Evolutionary conservation across 2,113 vertebrate genomes (phyloP), one percentile per base, ranked within the genome.

Genomic region (Labeo catla): DNA sequence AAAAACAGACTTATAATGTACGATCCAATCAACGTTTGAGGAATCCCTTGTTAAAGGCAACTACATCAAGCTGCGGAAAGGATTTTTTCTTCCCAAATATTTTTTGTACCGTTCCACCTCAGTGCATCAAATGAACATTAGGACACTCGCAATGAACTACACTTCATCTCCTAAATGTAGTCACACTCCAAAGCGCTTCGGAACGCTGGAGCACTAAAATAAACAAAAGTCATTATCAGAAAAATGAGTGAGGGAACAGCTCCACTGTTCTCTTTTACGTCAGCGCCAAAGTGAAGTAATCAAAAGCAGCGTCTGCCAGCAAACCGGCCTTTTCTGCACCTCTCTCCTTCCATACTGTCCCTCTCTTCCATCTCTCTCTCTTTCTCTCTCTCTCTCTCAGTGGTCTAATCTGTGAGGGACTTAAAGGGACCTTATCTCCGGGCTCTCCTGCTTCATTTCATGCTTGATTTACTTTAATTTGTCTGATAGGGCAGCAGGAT

Each of bases 401-500:
- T 74, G 59, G 82, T 87, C 86, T 88, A 89, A 88, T 88, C 87
- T 88, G 88, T 89, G 84, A 89, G 87, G 87, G 87, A 87, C 86
- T 87, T 89, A 86, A 84, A 87, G 86, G 88, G 97, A 97, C 96
- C 97, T 99, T 99, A 99, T 99, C 98, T 99, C 96, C 93, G 94
- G 97, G 98, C 97, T 99, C 98, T 99, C 98, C 98, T 98, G 98
- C 98, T 99, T 99, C 98, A 99, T 99, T 99, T 99, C 98, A 99
- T 99, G 98, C 98, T 99, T 99, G 98, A 99, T 99, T 99, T 99
- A 99, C 98, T 99, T 99, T 99, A 99, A 99, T 99, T 99, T 99
- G 98, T 99, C 98, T 99, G 98, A 99, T 99, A 99, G 98, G 86
- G 86, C 80, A 86, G 74, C 68, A 87, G 88, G 84, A 89, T 87